Percentiles rank a stretch among this genome's conserved stretches.
These are phyloP conservation scores for Pardosa pseudoannulata DNA, from an alignment of 2,888 invertebrate species.

Conservation along the genomic window DNA sequence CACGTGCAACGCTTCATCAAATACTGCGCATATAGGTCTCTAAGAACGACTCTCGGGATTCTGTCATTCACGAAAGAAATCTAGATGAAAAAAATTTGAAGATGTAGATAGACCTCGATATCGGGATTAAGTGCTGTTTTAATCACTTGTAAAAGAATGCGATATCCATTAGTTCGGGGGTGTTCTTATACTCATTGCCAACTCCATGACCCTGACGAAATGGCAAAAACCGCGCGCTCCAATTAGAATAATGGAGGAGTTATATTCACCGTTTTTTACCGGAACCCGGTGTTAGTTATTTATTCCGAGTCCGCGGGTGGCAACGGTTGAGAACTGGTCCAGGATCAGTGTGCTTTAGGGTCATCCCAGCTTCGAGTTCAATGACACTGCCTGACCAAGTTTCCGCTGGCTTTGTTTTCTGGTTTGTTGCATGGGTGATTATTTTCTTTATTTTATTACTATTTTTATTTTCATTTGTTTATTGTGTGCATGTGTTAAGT, in stretches of 20 bases:
- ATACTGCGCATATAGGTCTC: too few species aligned
- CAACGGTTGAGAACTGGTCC: constrained; percentile 27
- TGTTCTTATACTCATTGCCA: constrained; percentile 32
- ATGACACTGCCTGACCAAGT: constrained; percentile 68
- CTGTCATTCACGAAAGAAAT: too few species aligned
- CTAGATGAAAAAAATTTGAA: too few species aligned
- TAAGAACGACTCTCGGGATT: too few species aligned
- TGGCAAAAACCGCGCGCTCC: constrained; percentile 14
- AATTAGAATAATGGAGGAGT: constrained; percentile 64
- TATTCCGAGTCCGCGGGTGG: constrained; percentile 46
- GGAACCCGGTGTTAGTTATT: constrained; percentile 46
- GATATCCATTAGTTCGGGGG: too few species aligned
- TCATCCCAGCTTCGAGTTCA: constrained; percentile 60
- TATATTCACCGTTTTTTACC: constrained; percentile 50
- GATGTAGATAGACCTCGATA: too few species aligned
- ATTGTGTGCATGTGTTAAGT: constrained; percentile 29
- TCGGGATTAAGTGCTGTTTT: too few species aligned
- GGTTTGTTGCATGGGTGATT: constrained; percentile 2
- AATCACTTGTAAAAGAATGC: too few species aligned
- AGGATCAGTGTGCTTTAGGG: constrained; percentile 71
- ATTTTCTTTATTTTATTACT: constrained; percentile 7
- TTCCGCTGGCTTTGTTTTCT: constrained; percentile 28
- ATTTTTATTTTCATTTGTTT: constrained; percentile 22
- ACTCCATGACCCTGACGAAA: constrained; percentile 41
- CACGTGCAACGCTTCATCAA: too few species aligned